Base-by-base conservation (phyloP, 2,797 vertebrate species). In the Rhabdophis nuchalis region DNA sequence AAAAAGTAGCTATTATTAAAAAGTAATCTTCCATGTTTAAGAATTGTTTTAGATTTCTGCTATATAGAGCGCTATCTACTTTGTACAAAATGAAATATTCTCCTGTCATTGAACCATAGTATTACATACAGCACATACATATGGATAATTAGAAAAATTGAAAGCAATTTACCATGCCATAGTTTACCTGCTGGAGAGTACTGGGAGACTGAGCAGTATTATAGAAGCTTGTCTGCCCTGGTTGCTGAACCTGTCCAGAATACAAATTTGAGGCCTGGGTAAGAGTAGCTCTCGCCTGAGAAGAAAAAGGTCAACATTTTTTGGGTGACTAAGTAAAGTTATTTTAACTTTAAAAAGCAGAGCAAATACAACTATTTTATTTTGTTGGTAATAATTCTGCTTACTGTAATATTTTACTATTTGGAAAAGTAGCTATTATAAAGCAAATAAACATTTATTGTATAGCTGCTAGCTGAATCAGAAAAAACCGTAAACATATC, bases 201-300 rank as follows among this genome's bases (percentile, higher is more conserved):
- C 98, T 99, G 86, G 99, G 98, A 57, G 99, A 99, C 95, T 99
- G 99, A 88, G 99, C 98, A 95, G 98, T 99, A 96, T 98, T 99
- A 95, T 99, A 99, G 97, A 99, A 99, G 95, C 98, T 99, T 94
- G 98, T 99, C 97, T 99, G 99, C 86, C 98, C 98, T 94, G 99
- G 99, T 94, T 99, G 99, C 27, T 99, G 99, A 85, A 99, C 98
- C 97, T 99, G 99, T 88, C 99, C 98, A 89, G 99, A 99, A 96
- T 99, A 99, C 96, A 99, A 97, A 96, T 98, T 99, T 91, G 99
- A 99, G 97, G 99, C 99, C 97, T 99, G 99, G 96, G 98, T 99
- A 97, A 99, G 98, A 0, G 99, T 98, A 94, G 99, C 99, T 96
- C 99, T 98, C 95, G 99, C 98, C 98, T 99, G 96, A 87, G 77